Conservation (phyloP, 2,113 vertebrate genomes). For the Phaethornis superciliosus region DNA sequence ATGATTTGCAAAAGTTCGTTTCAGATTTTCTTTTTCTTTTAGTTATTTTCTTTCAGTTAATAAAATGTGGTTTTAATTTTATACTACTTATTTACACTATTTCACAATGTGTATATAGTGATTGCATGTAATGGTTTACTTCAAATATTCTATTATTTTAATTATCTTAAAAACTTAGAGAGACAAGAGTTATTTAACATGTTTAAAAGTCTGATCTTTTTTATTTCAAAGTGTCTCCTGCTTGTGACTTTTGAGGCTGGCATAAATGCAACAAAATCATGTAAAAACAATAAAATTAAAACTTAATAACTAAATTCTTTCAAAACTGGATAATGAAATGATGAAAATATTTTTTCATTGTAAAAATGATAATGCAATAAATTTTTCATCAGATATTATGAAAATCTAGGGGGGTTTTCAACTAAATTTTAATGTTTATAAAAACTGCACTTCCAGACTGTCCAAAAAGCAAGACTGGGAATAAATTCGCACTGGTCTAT, state of each 20-base stretch:
- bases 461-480: not conserved
- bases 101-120: not conserved
- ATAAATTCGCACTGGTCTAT: not conserved
- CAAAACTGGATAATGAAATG: not conserved
- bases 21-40: not conserved
- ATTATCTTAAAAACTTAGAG: not conserved
- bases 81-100: not conserved
- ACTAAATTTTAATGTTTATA: not conserved
- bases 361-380: not conserved
- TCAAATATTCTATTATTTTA: not conserved
- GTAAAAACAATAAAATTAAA: not conserved
- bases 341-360: not conserved
- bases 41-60: not conserved
- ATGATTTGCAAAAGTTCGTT: not conserved
- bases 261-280: not conserved
- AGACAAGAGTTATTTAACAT: not conserved
- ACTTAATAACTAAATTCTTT: not conserved
- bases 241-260: not conserved
- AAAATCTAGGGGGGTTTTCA: not conserved
- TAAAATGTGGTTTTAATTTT: not conserved
- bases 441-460: not conserved
- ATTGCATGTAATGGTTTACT: not conserved
- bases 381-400: not conserved
- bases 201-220: not conserved
- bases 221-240: not conserved